Evolutionary conservation across 2,888 invertebrate species (phyloP), one percentile per base, ranked within the genome.

Genomic region (Sinotaia quadrata): DNA sequence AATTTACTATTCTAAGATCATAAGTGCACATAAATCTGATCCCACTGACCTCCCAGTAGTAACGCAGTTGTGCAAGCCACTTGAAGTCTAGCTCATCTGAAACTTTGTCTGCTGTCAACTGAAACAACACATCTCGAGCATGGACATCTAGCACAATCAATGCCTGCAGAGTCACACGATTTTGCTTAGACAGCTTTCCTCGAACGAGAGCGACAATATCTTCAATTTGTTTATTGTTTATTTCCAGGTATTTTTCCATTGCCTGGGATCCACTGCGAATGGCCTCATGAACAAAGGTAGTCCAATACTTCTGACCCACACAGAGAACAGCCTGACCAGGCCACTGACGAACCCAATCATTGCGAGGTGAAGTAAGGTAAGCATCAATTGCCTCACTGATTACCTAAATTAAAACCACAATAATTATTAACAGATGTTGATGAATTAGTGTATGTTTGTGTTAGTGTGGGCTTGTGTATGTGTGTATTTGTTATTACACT

Each of bases 191-290:
- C 41, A 89, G 81, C 59, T 88, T 86, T 10, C 89, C 89, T 72
- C 89, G 91, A 1, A 97, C 95, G 71, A 96, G 89, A 79, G 93
- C 92, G 0, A 97, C 95, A 78, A 96, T 93, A 81, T 93, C 92
- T 31, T 92, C 92, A 73, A 96, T 94, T 88, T 96, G 95, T 29
- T 84, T 82, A 78, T 94, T 94, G 84, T 94, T 94, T 72, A 92
- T 90, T 27, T 91, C 36, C 79, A 94, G 90, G 85, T 94, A 96
- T 0, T 82, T 89, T 83, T 72, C 89, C 88, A 90, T 93, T 89
- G 57, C 85, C 24, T 67, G 63, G 3, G 75, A 76, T 3, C 87
- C 87, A 31, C 79, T 78, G 7, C 75, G 61, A 69, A 88, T 81
- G 10, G 87, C 79, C 59, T 84, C 80, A 57, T 88, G 88, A 49